Evolutionary conservation across 2,797 vertebrate species (phyloP), one percentile per base, ranked within the genome.

Genomic region (Podarcis lilfordi): DNA sequence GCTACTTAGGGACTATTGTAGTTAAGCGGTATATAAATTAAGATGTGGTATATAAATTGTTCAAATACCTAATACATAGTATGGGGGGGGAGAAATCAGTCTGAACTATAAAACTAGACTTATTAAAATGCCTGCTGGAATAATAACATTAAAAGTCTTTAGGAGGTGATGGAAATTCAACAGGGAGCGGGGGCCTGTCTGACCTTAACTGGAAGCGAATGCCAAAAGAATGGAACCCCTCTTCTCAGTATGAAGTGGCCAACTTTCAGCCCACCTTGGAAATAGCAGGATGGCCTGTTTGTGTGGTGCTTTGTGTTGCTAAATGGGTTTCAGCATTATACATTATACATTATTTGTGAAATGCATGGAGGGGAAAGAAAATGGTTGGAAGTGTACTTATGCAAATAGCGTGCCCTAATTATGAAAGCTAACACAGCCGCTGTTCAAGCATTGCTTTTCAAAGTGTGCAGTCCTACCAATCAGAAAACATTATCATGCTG

Each of bases 401-500:
- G 71, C 88, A 92, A 92, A 92, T 82, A n/a, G 25, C 50, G 21
- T 84, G 64, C 21, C 66, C 87, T 85, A 72, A 89, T 91, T 81
- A 80, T 1, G 8, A 89, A 94, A 83, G 27, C 45, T 64, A 93
- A 92, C 79, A 40, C 32, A 88, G 88, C 82, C 82, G 10, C 80
- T 90, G 80, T 77, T 88, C 84, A 90, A 45, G 85, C 88, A 84
- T 45, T 90, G 81, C 76, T 90, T 59, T 87, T 90, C 86, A 82
- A 88, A 92, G 93, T 92, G 83, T 75, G 27, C 86, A 78, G 91
- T 32, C 78, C 84, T 80, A 74, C 45, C 45, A 61, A 92, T 91
- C 82, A 89, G 84, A 91, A 84, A 91, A 76, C 29, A 78, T 80
- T 83, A 83, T 11, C 35, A 15, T 86, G 59, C 86, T 86, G 91